A percentile compares a stretch with the other conserved stretches of the same genome.
phyloP scores from a whole-genome alignment of 2,797 vertebrate genomes.

The Acridotheres tristis region DNA sequence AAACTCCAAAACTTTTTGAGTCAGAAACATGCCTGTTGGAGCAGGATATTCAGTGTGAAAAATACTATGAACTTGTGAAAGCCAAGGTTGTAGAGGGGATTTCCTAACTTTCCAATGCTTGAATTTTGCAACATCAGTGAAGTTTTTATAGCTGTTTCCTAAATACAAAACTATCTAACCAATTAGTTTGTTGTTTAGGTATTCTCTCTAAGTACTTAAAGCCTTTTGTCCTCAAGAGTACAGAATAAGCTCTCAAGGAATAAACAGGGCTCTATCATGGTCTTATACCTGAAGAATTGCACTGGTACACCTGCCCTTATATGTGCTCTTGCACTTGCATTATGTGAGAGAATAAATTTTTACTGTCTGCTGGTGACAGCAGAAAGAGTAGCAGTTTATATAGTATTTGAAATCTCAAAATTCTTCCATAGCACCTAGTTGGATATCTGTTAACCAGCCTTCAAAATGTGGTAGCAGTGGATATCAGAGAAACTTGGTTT shows the following conservation, averaged over 20 bases:
- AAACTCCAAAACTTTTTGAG: not conserved
- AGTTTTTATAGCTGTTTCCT: not conserved
- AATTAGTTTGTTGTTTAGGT: not conserved
- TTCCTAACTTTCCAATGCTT: not conserved
- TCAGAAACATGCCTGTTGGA: not conserved
- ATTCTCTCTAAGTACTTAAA: not conserved
- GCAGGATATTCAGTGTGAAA: not conserved
- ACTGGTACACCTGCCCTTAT: not conserved
- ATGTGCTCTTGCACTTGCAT: not conserved
- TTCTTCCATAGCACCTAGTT: not conserved
- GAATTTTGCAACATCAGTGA: not conserved
- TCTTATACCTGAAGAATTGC: not conserved
- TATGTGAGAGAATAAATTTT: not conserved
- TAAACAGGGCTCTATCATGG: fast-evolving
- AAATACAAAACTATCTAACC: not conserved
- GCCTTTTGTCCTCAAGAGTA: not conserved
- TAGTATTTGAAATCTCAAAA: not conserved
- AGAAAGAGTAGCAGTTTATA: not conserved
- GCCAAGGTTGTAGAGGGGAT: not conserved
- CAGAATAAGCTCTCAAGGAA: not conserved
- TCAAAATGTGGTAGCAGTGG: not conserved
- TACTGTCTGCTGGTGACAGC: not conserved
- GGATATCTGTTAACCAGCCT: not conserved
- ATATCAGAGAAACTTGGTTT: not conserved
- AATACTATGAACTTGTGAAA: not conserved